Base-by-base conservation (phyloP, 2,888 invertebrate genomes). In the Eristalis intricaria region DNA sequence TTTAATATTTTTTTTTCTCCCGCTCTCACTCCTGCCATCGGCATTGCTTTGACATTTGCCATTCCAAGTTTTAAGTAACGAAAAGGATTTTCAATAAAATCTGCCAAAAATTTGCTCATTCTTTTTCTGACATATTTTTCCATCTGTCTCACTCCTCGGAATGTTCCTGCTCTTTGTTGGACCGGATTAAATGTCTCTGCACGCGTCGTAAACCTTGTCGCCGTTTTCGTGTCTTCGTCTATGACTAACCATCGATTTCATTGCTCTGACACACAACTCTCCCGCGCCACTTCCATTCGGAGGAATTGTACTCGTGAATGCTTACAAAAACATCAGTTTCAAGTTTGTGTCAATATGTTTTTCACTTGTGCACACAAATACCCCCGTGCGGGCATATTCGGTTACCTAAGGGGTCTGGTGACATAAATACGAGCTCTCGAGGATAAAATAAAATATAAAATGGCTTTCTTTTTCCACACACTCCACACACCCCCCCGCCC, bases 311-410 rank as follows among this genome's bases (percentile, higher is more conserved):
- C 29, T 32, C 13, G 63, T 63, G 73, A 63, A 22, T 13, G 22
- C 73, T 73, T 63, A 32, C n/a, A 43, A 63, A 60, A 73, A 19
- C 64, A 29, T 10, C 56, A 35, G 22, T 56, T 56, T 56, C 43
- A 22, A 71, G 40, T 61, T 58, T 71, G 64, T 56, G 56, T 64
- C 74, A 74, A 74, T 65, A 74, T 56, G 74, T 32, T 65, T 64
- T 74, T 56, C 26, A 32, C 13, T 56, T 23, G 32, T 64, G 63
- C 64, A 50, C n/a, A 73, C 19, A 19, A 23, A 29, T 5, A 19
- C 60, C 60, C 26, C 13, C n/a, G 60, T 26, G 26, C 13, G 60
- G 3, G 60, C 23, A 26, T 23, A 29, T 60, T 50, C 19, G 50
- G 50, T 50, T 50, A 50, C 50, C 50, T 50, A 19, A 50, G 50